Conservation (phyloP, 2,113 vertebrate genomes). For the Gadus chalcogrammus region DNA sequence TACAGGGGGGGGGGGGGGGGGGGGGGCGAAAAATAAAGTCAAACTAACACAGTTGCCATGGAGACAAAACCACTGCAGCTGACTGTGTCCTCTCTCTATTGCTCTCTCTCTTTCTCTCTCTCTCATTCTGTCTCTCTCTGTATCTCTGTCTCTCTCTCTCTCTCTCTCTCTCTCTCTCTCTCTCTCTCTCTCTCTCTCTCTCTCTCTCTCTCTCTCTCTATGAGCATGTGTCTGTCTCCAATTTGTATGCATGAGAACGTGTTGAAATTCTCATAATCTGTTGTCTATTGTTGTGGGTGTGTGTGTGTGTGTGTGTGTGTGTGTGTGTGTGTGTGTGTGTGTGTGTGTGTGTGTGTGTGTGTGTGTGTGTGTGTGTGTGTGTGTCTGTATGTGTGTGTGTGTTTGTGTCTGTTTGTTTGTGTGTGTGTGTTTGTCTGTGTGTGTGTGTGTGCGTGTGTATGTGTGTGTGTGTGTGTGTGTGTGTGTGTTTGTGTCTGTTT, state of each 20-base stretch:
- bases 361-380: conserved; percentile 3
- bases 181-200: background rate
- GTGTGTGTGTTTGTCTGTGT: background rate
- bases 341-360: background rate
- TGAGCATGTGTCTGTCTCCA: conserved; percentile 3
- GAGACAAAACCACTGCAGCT: conserved; percentile 61
- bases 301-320: background rate
- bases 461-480: background rate
- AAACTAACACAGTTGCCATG: conserved; percentile 73
- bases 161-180: background rate
- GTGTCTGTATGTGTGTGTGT: background rate
- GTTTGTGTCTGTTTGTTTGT: conserved; percentile 1
- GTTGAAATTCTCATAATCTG: background rate
- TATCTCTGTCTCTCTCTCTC: conserved; percentile 16
- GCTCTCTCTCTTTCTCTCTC: background rate
- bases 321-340: conserved; percentile 4
- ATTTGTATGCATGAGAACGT: conserved; percentile 1
- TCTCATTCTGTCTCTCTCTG: conserved; percentile 32
- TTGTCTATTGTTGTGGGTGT: background rate
- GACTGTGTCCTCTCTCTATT: conserved; percentile 31
- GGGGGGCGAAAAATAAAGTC: conserved; percentile 37
- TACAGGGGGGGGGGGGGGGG: background rate
- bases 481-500: background rate
- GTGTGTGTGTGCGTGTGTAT: conserved; percentile 1
- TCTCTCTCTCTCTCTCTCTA: background rate